phyloP scores from a whole-genome alignment of 2,797 vertebrate species.

The Spatula clypeata region DNA sequence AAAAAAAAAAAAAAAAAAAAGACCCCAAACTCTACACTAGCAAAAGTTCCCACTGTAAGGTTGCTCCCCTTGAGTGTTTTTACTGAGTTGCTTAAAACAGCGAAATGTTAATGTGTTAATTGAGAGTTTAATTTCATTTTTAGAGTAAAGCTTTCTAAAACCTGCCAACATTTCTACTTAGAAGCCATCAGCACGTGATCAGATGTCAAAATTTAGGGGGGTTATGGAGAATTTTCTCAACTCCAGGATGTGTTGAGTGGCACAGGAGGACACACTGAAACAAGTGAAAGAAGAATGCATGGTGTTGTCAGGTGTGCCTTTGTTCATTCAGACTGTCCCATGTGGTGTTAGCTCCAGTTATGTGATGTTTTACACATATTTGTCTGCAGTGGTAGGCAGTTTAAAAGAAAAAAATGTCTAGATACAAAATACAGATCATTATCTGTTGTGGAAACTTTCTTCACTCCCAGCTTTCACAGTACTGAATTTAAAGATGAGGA shows the following conservation, averaged over 20 bases:
- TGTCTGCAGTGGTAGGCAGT: background rate
- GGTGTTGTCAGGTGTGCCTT: background rate
- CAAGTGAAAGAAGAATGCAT: fast-evolving
- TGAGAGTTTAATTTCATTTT: background rate
- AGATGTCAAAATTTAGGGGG: background rate
- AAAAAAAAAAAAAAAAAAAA: too few species aligned
- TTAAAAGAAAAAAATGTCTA: background rate
- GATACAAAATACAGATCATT: background rate
- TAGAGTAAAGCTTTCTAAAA: background rate
- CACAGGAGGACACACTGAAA: background rate
- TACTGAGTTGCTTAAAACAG: background rate
- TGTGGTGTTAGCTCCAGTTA: background rate
- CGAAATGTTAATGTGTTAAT: background rate
- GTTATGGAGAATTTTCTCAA: background rate
- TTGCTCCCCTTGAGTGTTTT: background rate
- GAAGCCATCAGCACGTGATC: background rate
- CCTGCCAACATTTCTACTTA: background rate
- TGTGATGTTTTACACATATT: background rate
- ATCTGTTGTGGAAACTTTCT: background rate
- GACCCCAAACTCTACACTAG: background rate
- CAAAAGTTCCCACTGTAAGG: background rate
- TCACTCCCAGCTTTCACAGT: background rate
- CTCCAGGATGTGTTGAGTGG: background rate
- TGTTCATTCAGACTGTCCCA: background rate
- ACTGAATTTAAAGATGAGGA: background rate